Base-by-base conservation (phyloP, 2,888 invertebrate genomes). In the Zygogramma bicolorata region DNA sequence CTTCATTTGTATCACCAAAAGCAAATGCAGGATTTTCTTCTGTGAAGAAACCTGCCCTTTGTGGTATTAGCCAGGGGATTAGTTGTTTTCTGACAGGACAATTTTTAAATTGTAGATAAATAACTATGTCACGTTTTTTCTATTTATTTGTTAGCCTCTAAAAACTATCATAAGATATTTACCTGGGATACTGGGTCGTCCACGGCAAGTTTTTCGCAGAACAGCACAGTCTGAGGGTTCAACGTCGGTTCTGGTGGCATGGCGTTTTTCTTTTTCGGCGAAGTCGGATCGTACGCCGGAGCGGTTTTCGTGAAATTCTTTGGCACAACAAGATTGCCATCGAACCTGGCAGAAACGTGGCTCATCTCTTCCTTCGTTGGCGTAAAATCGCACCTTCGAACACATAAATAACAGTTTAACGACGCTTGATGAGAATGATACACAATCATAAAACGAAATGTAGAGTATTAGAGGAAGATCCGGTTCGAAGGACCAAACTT, bases 241-340 rank as follows among this genome's bases (percentile, higher is more conserved):
- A 91, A 83, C 78, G 90, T 86, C 2, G 92, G 89, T 57, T 87
- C 88, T 58, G 69, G 69, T 68, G 79, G 76, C 34, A 63, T 68
- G 1, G 66, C n/a, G 31, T 73, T 67, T 3, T 42, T 59, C 38
- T 72, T 71, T 10, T 71, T 73, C 10, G 85, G 83, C 61, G 84
- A 85, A 40, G 88, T 86, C 3, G 88, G 86, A 71, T 89, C 85
- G 80, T 91, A 93, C 0, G 91, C 86, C 49, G 92, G 90, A 1
- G 92, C 95, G 10, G 96, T 97, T 79, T 88, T 90, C 18, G 88
- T 88, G 88, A 99, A 99, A 87, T 93, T 94, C 0, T 91, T 87
- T 0, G 95, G 95, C 68, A 99, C 90, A 58, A 85, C 86, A 61
- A 97, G 87, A 81, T 93, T 89, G 65, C 89, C 88, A 40, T 90